Percentiles rank a stretch among this genome's conserved stretches.
Conservation (phyloP, 2,113 vertebrate genomes). For the Halichoerus grypus region DNA sequence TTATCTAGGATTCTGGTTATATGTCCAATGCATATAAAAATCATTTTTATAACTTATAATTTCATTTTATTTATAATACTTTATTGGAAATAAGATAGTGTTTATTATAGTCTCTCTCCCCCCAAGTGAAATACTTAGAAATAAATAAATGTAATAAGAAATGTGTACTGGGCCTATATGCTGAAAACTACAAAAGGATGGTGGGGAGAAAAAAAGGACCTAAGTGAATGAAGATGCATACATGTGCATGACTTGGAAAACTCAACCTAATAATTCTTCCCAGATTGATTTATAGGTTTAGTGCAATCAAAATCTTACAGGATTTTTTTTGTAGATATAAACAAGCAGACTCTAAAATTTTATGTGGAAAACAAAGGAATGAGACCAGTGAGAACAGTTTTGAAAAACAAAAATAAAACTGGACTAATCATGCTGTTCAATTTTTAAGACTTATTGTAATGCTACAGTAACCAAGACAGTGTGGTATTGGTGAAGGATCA, state of each 20-base stretch:
- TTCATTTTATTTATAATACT: not conserved
- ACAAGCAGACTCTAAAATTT: not conserved
- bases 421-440: not conserved
- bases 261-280: not conserved
- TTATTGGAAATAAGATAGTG: not conserved
- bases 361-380: not conserved
- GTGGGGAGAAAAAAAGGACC: not conserved
- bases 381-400: not conserved
- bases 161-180: not conserved
- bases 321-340: not conserved
- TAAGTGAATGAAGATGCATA: not conserved
- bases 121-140: not conserved
- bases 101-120: not conserved
- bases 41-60: not conserved
- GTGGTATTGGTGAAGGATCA: not conserved
- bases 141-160: not conserved
- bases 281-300: not conserved
- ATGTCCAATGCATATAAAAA: not conserved
- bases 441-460: not conserved
- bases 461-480: not conserved
- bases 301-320: not conserved
- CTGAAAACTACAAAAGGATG: not conserved
- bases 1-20: not conserved
- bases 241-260: not conserved
- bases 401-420: constrained; percentile 2